Percentiles rank a stretch among this genome's conserved stretches.
These are phyloP conservation scores for Labia minor DNA, from an alignment of 2,888 invertebrate genomes.

Conservation along the genomic window DNA sequence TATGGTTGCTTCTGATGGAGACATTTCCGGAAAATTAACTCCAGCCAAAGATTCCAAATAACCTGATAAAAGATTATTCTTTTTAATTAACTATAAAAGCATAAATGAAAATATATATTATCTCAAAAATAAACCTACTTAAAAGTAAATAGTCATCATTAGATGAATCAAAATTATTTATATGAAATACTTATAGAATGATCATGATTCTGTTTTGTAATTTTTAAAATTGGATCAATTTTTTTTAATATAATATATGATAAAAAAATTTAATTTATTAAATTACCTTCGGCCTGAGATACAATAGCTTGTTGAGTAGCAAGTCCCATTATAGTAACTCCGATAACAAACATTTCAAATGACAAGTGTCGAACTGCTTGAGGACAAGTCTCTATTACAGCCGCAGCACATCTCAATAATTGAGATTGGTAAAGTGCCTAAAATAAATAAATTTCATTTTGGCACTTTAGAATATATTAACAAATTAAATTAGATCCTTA, in stretches of 20 bases:
- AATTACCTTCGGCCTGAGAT: constrained; percentile 22
- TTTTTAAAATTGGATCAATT: too few species aligned
- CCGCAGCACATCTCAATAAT: constrained; percentile 45
- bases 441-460: constrained; percentile 26
- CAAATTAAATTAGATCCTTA: too few species aligned
- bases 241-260: too few species aligned
- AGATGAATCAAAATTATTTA: too few species aligned
- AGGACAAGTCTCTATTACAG: constrained; percentile 42
- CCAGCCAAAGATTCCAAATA: constrained; percentile 23
- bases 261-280: too few species aligned
- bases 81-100: too few species aligned
- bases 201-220: too few species aligned
- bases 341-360: constrained; percentile 30
- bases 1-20: constrained; percentile 39
- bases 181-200: too few species aligned
- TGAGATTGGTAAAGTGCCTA: constrained; percentile 48
- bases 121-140: neutral
- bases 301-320: constrained; percentile 22
- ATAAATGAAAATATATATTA: too few species aligned
- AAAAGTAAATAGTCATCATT: neutral
- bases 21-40: constrained; percentile 38
- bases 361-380: constrained; percentile 31
- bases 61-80: neutral
- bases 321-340: constrained; percentile 33
- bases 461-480: neutral